Conservation (phyloP, 2,797 vertebrate genomes). For the Adrianichthys oophorus region DNA sequence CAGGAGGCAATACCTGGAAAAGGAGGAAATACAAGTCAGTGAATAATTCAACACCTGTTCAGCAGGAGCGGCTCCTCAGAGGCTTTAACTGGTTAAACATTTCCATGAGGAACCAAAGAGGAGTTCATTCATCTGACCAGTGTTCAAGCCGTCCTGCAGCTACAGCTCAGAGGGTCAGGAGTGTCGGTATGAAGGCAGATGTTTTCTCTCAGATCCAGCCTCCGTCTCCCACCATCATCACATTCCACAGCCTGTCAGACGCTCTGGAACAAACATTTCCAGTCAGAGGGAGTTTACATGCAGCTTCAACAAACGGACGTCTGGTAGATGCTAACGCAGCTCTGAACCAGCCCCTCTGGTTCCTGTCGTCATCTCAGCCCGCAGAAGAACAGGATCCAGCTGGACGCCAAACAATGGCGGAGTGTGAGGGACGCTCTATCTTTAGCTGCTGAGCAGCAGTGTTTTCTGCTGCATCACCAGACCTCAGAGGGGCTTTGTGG, state of each 20-base stretch:
- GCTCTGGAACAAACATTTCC: constrained; percentile 14
- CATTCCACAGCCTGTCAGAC: neutral
- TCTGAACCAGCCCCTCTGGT: constrained; percentile 34
- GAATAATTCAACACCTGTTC: neutral
- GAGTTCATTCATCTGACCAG: too few species aligned
- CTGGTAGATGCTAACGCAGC: constrained; percentile 49
- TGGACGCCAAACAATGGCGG: constrained; percentile 75
- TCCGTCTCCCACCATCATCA: too few species aligned
- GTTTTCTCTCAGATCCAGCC: too few species aligned
- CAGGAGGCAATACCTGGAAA: neutral
- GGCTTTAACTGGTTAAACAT: neutral
- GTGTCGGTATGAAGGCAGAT: too few species aligned
- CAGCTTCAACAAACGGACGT: constrained; percentile 38
- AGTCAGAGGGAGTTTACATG: constrained; percentile 59
- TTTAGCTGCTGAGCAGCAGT: constrained; percentile 53
- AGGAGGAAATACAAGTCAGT: constrained; percentile 26
- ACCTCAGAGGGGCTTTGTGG: neutral
- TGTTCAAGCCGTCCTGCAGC: too few species aligned
- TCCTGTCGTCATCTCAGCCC: constrained; percentile 74
- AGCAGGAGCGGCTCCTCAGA: too few species aligned
- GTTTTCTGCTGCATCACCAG: constrained; percentile 15
- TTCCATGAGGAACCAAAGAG: neutral
- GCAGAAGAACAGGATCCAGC: constrained; percentile 74
- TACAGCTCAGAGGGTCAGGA: too few species aligned
- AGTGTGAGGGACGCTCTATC: constrained; percentile 65